Evolutionary conservation across 2,113 vertebrate species (phyloP).

Genomic region (Myxocyprinus asiaticus): DNA sequence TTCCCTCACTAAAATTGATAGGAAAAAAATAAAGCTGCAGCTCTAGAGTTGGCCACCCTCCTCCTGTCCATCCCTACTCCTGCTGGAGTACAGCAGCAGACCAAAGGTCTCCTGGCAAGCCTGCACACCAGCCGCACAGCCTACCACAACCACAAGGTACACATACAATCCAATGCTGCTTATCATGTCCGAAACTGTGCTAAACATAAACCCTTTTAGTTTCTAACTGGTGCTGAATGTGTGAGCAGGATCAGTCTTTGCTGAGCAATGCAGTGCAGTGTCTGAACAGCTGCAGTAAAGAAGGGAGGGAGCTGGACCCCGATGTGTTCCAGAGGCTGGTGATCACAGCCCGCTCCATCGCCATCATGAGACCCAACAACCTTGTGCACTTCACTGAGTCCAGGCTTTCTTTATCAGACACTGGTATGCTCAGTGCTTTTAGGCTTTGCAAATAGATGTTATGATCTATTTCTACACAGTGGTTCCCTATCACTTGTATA

Average conservation of each 20-base stretch:
- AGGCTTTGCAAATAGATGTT: no score
- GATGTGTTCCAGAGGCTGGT: conserved; percentile 97
- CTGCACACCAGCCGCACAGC: conserved; percentile 94
- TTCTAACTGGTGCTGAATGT: background rate
- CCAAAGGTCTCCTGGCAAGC: conserved; percentile 95
- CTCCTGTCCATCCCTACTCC: conserved; percentile 94
- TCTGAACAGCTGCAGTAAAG: conserved; percentile 85
- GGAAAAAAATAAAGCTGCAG: conserved; percentile 92
- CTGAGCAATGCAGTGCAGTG: conserved; percentile 96
- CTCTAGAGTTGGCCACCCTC: conserved; percentile 91
- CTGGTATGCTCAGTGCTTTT: conserved; percentile 71
- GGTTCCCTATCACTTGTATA: no score
- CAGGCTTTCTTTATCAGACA: conserved; percentile 80
- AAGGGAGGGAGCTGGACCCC: conserved; percentile 92
- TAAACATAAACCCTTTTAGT: no score
- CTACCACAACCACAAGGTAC: conserved; percentile 98
- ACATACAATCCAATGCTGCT: no score
- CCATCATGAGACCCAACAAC: conserved; percentile 97
- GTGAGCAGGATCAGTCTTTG: conserved; percentile 89
- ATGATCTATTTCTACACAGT: no score
- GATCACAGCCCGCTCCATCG: conserved; percentile 95
- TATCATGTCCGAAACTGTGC: no score
- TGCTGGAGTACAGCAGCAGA: conserved; percentile 94
- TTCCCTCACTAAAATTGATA: conserved; percentile 52
- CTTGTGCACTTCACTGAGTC: conserved; percentile 95